Evolutionary conservation across 2,113 vertebrate genomes (phyloP).

Genomic region (Strix uralensis): DNA sequence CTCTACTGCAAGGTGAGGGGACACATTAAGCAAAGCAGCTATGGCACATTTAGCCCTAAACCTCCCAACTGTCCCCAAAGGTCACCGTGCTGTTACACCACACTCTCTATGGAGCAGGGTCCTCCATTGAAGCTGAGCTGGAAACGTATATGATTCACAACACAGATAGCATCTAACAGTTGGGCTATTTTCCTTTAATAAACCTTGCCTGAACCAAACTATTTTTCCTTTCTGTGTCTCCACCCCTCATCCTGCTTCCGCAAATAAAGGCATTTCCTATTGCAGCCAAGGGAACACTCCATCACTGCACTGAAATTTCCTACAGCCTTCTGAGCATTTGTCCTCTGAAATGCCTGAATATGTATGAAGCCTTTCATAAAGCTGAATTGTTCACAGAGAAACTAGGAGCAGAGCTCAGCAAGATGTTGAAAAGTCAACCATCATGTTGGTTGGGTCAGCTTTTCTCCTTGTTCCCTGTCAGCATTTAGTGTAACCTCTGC

Average conservation of each 20-base stretch:
- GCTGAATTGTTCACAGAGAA: neutral
- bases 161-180: neutral
- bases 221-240: constrained; percentile 9
- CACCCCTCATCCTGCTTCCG: neutral
- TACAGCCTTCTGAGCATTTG: neutral
- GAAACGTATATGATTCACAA: neutral
- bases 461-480: neutral
- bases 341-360: neutral
- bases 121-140: neutral
- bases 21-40: neutral
- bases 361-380: neutral
- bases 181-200: constrained; percentile 45
- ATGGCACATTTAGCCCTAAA: neutral
- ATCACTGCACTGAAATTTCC: neutral
- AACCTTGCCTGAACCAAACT: constrained; percentile 20
- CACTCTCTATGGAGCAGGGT: rapidly evolving
- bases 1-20: neutral
- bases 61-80: neutral
- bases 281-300: neutral
- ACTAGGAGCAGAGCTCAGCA: neutral
- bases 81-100: neutral
- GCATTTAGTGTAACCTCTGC: neutral
- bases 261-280: constrained; percentile 43
- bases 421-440: neutral
- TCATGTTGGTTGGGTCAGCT: rapidly evolving